Percentiles rank a stretch among this genome's conserved stretches.
phyloP scores from a whole-genome alignment of 2,113 vertebrate genomes.

The Percopsis transmontana region DNA sequence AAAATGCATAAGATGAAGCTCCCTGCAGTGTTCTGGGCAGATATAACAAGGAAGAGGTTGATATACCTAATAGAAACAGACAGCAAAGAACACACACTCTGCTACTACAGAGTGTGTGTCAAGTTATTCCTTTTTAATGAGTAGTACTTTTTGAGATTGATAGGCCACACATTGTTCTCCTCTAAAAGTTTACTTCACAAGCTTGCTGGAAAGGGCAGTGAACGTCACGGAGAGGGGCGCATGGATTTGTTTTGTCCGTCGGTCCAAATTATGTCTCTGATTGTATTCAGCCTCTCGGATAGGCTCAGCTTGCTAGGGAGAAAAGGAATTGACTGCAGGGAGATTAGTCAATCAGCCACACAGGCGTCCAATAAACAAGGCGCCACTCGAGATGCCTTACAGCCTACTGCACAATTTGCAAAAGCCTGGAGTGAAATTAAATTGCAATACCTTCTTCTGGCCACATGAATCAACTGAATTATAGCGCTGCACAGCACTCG shows the following conservation, averaged over 20 bases:
- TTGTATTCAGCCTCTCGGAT: slow-evolving; percentile 4
- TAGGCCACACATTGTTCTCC: not conserved
- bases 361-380: slow-evolving; percentile 39
- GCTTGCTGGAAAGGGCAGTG: not conserved
- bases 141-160: too few relatives aligned
- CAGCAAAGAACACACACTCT: too few relatives aligned
- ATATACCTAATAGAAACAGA: too few relatives aligned
- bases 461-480: not conserved
- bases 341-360: slow-evolving; percentile 59
- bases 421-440: slow-evolving; percentile 9
- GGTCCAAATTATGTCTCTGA: not conserved
- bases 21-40: not conserved
- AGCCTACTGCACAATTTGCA: slow-evolving; percentile 36
- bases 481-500: not conserved
- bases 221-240: not conserved
- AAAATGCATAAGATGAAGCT: too few relatives aligned
- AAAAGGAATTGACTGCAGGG: slow-evolving; percentile 23
- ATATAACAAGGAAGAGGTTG: not conserved
- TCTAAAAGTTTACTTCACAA: not conserved
- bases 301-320: slow-evolving; percentile 1
- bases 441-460: slow-evolving; percentile 7
- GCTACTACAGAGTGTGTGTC: too few relatives aligned
- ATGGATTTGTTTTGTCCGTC: not conserved
- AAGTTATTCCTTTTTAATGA: too few relatives aligned
- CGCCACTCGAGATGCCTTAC: slow-evolving; percentile 38